phyloP scores from a whole-genome alignment of 2,797 vertebrate species.

The Malurus leucopterus region DNA sequence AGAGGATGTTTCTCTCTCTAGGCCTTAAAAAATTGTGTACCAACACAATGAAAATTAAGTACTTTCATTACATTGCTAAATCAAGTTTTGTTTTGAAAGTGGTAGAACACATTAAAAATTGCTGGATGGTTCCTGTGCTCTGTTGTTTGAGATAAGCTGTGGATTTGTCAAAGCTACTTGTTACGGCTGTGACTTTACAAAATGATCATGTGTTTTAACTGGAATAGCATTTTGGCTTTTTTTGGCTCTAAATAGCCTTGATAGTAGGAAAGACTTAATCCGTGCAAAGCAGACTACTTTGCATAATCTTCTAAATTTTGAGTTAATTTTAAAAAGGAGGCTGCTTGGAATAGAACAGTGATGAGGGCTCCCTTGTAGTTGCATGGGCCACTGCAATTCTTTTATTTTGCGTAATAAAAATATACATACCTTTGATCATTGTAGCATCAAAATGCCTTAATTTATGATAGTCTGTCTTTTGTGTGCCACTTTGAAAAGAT shows the following conservation, averaged over 20 bases:
- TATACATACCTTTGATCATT: not conserved
- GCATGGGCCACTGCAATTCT: not conserved
- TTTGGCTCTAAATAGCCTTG: not conserved
- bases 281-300: not conserved
- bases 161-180: not conserved
- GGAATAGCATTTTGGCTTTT: not conserved
- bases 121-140: not conserved
- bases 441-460: not conserved
- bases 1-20: not conserved
- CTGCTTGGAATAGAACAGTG: not conserved
- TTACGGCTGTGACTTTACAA: not conserved
- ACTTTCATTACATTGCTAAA: not conserved
- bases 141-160: not conserved
- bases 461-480: not conserved
- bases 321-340: not conserved
- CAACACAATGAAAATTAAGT: not conserved
- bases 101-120: not conserved
- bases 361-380: not conserved
- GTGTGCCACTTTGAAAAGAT: not conserved
- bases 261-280: not conserved
- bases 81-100: not conserved
- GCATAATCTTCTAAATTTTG: constrained; percentile 1
- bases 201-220: not conserved
- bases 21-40: not conserved
- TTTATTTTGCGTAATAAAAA: not conserved